Evolutionary conservation across 2,113 vertebrate genomes (phyloP), one percentile per base, ranked within the genome.

Genomic region (Amblyopsis rosae): DNA sequence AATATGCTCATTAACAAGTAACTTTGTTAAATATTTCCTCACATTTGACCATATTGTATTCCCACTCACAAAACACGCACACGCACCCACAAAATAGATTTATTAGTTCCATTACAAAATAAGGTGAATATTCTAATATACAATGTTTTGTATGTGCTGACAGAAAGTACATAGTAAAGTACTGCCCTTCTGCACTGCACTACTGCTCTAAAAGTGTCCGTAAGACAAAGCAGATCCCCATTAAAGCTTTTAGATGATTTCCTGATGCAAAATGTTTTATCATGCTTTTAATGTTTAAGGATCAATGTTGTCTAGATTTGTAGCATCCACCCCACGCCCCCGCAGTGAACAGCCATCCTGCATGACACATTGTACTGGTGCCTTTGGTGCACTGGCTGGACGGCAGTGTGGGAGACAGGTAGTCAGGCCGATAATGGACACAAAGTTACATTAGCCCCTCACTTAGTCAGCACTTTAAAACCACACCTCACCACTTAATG

Each of bases 261-360:
- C 82, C 83, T 85, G 67, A 76, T 79, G 82, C 86, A 83, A 89
- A 84, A 83, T 85, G 85, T 86, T 89, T 35, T 89, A 85, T 89
- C 85, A 68, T 80, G 58, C 12, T 13, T 73, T 79, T 81, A 91
- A 87, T 85, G 84, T 73, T 70, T 69, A 16, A 65, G 63, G 78
- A 92, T 93, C 91, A 81, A 92, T 93, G 87, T 66, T 85, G 85
- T 89, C 77, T 80, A 55, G 79, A 87, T 92, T 91, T 86, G 76
- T 72, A 75, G 79, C 83, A 86, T 88, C 82, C 80, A 76, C 70
- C n/a, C 75, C 80, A 72, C 53, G 65, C 66, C 76, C 72, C 62
- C 46, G 7, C 35, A 41, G 80, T 76, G 56, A 90, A 26, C 35
- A 83, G 65, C 67, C 77, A 86, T 90, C 79, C 73, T 84, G 84